Conservation (phyloP, 53 echinoderm and acorn worm species). For the Apostichopus leukothele region DNA sequence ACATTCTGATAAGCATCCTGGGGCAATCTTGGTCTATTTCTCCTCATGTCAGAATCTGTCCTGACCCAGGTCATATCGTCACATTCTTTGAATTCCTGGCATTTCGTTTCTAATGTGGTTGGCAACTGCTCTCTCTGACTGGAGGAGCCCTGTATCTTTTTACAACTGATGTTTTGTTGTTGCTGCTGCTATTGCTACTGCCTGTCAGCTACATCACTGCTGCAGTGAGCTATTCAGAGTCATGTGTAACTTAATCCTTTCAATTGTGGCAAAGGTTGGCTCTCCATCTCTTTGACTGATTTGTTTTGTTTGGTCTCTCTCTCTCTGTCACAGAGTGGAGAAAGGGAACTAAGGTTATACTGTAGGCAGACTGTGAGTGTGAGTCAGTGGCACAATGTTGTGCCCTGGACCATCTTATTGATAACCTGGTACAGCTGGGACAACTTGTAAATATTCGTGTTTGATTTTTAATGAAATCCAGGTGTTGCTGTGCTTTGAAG, state of each 20-base stretch:
- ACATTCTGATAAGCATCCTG: constrained; percentile 40
- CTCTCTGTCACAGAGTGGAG: not conserved
- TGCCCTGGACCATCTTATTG: constrained; percentile 18
- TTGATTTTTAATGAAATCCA: not conserved
- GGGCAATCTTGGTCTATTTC: constrained; percentile 32
- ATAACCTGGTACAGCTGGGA: constrained; percentile 11
- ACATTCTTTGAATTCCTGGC: constrained; percentile 27
- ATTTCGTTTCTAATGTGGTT: constrained; percentile 17
- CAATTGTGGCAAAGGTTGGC: constrained; percentile 19
- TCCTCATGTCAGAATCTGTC: constrained; percentile 23
- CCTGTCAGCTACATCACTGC: not conserved
- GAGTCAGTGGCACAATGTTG: constrained; percentile 18
- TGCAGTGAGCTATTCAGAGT: not conserved
- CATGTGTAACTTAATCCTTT: constrained; percentile 24
- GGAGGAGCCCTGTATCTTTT: not conserved
- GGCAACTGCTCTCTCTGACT: not conserved
- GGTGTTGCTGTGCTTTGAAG: constrained; percentile 12
- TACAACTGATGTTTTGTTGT: not conserved
- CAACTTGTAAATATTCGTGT: constrained; percentile 28
- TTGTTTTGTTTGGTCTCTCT: not conserved
- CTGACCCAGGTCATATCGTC: constrained; percentile 36
- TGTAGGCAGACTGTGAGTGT: not conserved
- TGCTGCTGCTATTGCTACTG: not conserved
- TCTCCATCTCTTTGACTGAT: not conserved
- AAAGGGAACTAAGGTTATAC: not conserved